Conservation (phyloP, 1,140 invertebrate genomes). For the Zophobas morio region DNA sequence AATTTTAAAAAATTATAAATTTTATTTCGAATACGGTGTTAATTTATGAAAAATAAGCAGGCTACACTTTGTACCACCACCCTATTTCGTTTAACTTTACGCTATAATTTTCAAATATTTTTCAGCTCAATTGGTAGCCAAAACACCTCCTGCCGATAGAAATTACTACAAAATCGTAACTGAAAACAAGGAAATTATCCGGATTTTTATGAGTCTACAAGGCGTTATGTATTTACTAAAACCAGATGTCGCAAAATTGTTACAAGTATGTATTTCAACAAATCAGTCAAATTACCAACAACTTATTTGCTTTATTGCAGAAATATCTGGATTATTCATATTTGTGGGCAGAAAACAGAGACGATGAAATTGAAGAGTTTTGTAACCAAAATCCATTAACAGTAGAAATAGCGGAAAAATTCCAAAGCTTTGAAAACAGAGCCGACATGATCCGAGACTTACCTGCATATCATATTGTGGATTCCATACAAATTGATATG, state of each 20-base stretch:
- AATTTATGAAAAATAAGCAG: too few species aligned
- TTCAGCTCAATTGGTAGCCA: slow-evolving; percentile 19
- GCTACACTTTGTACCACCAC: too few species aligned
- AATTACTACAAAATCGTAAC: slow-evolving; percentile 82
- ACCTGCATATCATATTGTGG: slow-evolving; percentile 75
- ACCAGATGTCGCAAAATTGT: slow-evolving; percentile 73
- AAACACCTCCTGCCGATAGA: slow-evolving; percentile 53
- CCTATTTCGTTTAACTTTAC: too few species aligned
- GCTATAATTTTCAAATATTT: background rate
- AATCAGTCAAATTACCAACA: slow-evolving; percentile 9
- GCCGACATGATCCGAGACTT: slow-evolving; percentile 77
- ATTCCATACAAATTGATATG: slow-evolving; percentile 79
- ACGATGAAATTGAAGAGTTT: slow-evolving; percentile 78
- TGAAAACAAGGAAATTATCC: slow-evolving; percentile 86
- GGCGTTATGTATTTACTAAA: slow-evolving; percentile 77
- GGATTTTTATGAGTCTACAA: slow-evolving; percentile 80
- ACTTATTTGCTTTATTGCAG: slow-evolving; percentile 51
- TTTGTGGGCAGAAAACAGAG: slow-evolving; percentile 81
- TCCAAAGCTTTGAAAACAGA: slow-evolving; percentile 78
- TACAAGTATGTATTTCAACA: slow-evolving; percentile 64
- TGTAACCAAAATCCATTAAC: slow-evolving; percentile 79
- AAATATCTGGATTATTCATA: slow-evolving; percentile 74
- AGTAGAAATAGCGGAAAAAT: slow-evolving; percentile 81
- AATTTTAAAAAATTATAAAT: too few species aligned
- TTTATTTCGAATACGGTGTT: too few species aligned